Base-by-base conservation (phyloP, 2,888 invertebrate genomes). In the Nysson spinosus region DNA sequence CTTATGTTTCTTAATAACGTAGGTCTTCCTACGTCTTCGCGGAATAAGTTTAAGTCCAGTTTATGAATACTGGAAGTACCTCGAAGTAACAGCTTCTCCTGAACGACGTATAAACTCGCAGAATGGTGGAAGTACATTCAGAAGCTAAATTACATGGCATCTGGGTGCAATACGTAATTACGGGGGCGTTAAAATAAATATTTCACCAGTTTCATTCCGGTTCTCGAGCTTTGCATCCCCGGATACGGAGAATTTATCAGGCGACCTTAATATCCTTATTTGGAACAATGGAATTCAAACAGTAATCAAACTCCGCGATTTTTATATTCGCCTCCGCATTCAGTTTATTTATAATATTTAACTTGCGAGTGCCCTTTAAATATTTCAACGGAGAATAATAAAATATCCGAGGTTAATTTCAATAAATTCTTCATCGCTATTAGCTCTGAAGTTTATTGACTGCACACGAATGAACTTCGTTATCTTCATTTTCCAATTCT, bases 111-210 rank as follows among this genome's bases (percentile, higher is more conserved):
- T 43, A 54, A 57, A 34, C 44, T 35, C 22, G 16, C 11, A 17
- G 16, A 11, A 24, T 9, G 54, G 56, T 32, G 63, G 30, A 32
- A 44, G 17, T 39, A 43, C 40, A 42, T 26, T 40, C 35, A 50
- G 26, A 47, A 28, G 17, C 16, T 57, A 56, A 72, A 70, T 69
- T 57, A 65, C 74, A 52, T 28, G 37, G 16, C 49, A 37, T 35
- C 44, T 7, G 49, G 51, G 51, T 44, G 44, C 47, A 26, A 66
- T 69, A 65, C 61, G 67, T 75, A 75, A 77, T 78, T 75, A 64
- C 63, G 51, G n/a, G 32, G 30, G 46, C 55, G 67, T 72, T 61
- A 54, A 62, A 68, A 71, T 78, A 72, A 77, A 75, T 78, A 75
- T 74, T 79, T 73, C 69, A 73, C 62, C 34, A 40, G 51, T 20